Evolutionary conservation across 2,113 vertebrate species (phyloP).

Genomic region (Sakesphorus luctuosus): DNA sequence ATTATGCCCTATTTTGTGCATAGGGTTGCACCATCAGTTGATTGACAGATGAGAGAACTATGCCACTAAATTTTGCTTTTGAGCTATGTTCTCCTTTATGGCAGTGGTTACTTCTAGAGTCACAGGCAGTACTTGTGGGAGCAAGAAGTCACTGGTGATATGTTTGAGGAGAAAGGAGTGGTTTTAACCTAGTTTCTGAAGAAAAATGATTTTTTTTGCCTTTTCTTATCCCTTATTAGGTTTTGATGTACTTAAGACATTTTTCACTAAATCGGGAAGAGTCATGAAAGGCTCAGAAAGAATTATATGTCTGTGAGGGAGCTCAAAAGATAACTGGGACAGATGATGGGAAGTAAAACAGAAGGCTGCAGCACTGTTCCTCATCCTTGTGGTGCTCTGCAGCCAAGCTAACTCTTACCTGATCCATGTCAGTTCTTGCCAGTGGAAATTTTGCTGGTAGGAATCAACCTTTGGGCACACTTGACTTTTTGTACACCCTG

Average conservation of each 20-base stretch:
- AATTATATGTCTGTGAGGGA: background rate
- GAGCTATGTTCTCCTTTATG: background rate
- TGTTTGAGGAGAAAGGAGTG: background rate
- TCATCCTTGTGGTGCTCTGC: background rate
- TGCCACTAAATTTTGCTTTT: background rate
- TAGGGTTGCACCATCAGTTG: background rate
- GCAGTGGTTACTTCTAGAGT: background rate
- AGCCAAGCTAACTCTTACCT: background rate
- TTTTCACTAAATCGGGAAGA: background rate
- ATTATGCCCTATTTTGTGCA: background rate
- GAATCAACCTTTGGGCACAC: rapidly evolving
- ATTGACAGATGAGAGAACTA: background rate
- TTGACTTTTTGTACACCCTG: background rate
- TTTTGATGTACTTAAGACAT: background rate
- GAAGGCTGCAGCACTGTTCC: background rate
- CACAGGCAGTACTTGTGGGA: background rate
- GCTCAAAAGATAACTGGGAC: background rate
- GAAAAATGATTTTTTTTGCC: background rate
- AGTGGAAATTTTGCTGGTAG: background rate
- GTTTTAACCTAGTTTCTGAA: background rate
- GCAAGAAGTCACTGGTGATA: background rate
- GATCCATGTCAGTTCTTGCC: background rate
- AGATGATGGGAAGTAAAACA: background rate
- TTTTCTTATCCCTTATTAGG: background rate
- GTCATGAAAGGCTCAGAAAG: background rate